Base-by-base conservation (phyloP, 2,113 vertebrate species). In the Microtus montanus region DNA sequence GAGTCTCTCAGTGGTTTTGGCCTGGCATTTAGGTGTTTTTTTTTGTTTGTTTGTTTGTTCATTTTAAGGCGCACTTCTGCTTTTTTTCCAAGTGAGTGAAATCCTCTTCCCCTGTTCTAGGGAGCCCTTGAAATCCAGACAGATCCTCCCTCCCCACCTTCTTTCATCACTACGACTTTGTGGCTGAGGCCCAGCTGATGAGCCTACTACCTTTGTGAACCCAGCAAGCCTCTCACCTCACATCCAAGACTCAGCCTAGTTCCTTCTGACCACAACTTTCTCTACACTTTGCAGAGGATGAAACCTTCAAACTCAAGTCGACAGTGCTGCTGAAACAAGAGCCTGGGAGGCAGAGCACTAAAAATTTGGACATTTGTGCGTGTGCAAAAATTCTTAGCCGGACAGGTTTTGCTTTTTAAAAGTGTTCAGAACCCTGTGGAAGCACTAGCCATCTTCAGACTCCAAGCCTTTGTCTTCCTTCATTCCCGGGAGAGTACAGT, bases 101-200 rank as follows among this genome's bases (percentile, higher is more conserved):
- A 86, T 68, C 90, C 61, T 54, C 19, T 20, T 91, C 75, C 88
- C 97, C 87, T 95, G 74, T 97, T 98, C n/a, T 96, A 97, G 97
- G 92, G 90, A 26, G 93, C 44, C 35, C 47, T 91, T 92, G 95
- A 95, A 94, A 92, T 66, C 64, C 93, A 94, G 94, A 96, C 93
- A 77, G 64, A 75, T 64, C 61, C 82, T 70, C 77, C 12, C 84
- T 70, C 77, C 17, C 90, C 90, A 79, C 26, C 15, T 33, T 87
- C 20, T 95, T 93, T 82, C 33, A 1, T 94, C 47, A 7, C 93
- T 92, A 87, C 74, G 91, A 96, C 13, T n/a, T 77, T 0, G 0
- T 64, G 87, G 49, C 15, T 9, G 28, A 95, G 44, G 71, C 88
- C 88, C 73, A 92, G 7, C 10, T 0, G 10, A 82, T 38, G 93